A percentile compares a stretch with the other conserved stretches of the same genome.
phyloP scores from a whole-genome alignment of 2,113 vertebrate genomes.

The Rhodinocichla rosea region DNA sequence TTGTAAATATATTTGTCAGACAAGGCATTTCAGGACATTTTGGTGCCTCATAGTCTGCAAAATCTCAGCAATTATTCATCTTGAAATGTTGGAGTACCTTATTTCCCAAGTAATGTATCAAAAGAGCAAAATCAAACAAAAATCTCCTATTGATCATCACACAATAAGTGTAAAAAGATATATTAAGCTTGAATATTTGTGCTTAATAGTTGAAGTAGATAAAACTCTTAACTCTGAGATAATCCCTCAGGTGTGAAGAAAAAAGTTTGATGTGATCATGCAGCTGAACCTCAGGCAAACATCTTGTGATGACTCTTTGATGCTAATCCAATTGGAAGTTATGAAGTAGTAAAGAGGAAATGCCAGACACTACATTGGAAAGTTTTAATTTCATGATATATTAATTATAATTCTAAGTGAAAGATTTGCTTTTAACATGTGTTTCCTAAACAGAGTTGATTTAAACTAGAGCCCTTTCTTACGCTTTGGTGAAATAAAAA shows the following conservation, averaged over 20 bases:
- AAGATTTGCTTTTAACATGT: neutral
- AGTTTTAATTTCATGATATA: neutral
- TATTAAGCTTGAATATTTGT: neutral
- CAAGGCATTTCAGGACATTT: neutral
- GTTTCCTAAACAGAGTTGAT: neutral
- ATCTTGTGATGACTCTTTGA: neutral
- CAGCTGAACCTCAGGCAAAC: neutral
- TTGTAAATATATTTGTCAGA: neutral
- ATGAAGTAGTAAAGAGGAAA: neutral
- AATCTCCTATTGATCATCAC: neutral
- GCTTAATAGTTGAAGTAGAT: neutral
- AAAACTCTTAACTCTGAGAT: neutral
- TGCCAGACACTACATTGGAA: neutral
- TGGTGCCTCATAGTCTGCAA: neutral
- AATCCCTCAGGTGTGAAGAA: neutral
- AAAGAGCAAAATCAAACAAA: neutral
- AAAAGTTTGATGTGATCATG: neutral
- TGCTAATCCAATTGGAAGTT: neutral
- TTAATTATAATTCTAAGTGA: neutral
- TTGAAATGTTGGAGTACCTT: neutral
- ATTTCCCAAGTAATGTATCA: neutral
- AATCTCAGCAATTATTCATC: neutral
- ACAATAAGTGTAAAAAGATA: neutral
- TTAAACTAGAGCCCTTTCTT: neutral
- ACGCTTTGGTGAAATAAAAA: neutral